A percentile compares a stretch with the other conserved stretches of the same genome.
Evolutionary conservation across 2,888 invertebrate species (phyloP).

Genomic region (Achlya flavicornis): DNA sequence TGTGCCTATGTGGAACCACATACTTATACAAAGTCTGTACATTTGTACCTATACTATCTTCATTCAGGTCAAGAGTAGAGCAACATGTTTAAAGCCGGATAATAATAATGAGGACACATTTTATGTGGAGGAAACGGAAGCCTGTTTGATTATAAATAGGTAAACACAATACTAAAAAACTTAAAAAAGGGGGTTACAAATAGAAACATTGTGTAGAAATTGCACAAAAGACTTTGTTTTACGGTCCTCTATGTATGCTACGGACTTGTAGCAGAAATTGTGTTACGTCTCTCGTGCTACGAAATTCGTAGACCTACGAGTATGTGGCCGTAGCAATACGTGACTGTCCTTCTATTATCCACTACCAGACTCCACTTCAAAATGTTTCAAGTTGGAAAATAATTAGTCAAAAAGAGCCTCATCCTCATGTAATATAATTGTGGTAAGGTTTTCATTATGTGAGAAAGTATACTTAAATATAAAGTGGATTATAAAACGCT

Average conservation of each 20-base stretch:
- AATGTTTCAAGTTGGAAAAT: background rate
- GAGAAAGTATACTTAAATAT: too few relatives aligned
- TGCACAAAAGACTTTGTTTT: background rate
- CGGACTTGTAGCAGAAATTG: background rate
- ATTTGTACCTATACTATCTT: background rate
- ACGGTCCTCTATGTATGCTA: background rate
- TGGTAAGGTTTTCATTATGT: too few relatives aligned
- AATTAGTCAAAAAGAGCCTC: too few relatives aligned
- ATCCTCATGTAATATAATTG: too few relatives aligned
- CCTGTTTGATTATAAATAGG: too few relatives aligned
- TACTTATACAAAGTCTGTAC: background rate
- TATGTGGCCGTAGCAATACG: background rate
- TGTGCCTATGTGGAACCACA: background rate
- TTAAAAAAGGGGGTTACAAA: too few relatives aligned
- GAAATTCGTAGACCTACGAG: background rate
- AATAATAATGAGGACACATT: too few relatives aligned
- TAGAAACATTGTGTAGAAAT: background rate
- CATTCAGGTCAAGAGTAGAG: background rate
- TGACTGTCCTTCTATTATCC: background rate
- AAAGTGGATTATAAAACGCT: too few relatives aligned
- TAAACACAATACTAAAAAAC: too few relatives aligned
- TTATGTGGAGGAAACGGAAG: too few relatives aligned
- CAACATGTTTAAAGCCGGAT: background rate
- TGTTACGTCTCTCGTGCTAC: background rate
- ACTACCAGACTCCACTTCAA: background rate